phyloP scores from a whole-genome alignment of 2,797 vertebrate species.

The Glossophaga mutica region DNA sequence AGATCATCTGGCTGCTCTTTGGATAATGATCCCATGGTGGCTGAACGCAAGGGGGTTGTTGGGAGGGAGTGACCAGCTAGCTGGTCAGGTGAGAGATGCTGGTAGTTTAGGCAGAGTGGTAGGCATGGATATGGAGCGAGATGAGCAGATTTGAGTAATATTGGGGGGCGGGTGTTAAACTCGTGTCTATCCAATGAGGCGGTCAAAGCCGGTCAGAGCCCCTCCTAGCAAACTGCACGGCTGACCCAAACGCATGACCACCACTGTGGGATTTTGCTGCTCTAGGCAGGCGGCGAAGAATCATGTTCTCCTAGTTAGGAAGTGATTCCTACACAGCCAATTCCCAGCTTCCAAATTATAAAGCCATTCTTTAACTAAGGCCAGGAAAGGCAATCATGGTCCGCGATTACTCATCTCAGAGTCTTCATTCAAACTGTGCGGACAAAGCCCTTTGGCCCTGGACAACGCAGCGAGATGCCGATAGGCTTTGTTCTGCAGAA shows the following conservation, averaged over 20 bases:
- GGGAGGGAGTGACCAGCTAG: not conserved
- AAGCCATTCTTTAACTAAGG: not conserved
- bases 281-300: fast-evolving
- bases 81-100: not conserved
- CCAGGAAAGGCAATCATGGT: not conserved
- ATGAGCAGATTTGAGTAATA: not conserved
- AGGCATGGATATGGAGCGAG: not conserved
- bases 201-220: not conserved
- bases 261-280: not conserved
- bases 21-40: not conserved
- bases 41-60: not conserved
- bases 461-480: not conserved
- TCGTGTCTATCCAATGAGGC: not conserved
- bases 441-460: not conserved
- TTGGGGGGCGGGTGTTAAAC: not conserved
- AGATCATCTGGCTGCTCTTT: not conserved
- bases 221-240: not conserved
- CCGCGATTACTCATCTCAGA: not conserved
- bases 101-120: not conserved
- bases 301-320: not conserved
- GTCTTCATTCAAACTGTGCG: not conserved
- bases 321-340: too few relatives aligned
- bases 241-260: not conserved
- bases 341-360: not conserved
- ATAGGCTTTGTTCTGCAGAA: not conserved